Evolutionary conservation across 2,888 invertebrate genomes (phyloP).

Genomic region (Epistrophella euchroma): DNA sequence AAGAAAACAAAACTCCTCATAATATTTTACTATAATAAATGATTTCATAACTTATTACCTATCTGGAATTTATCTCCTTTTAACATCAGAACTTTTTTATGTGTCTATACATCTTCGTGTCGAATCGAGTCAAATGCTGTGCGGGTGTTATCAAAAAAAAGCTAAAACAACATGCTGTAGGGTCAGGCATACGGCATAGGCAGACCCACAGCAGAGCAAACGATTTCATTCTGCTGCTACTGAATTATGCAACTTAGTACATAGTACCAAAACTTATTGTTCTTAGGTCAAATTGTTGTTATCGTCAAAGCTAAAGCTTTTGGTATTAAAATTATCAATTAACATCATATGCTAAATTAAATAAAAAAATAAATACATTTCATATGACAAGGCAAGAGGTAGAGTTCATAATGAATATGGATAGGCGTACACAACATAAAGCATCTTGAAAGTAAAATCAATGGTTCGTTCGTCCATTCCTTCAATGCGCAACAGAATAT

Average conservation of each 20-base stretch:
- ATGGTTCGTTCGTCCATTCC: constrained; percentile 38
- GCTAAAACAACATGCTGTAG: constrained; percentile 4
- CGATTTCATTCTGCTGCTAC: background rate
- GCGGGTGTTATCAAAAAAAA: constrained; percentile 28
- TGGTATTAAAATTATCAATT: background rate
- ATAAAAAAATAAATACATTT: background rate
- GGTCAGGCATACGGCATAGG: background rate
- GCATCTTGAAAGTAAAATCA: constrained; percentile 27
- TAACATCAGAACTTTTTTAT: constrained; percentile 24
- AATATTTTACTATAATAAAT: constrained; percentile 16
- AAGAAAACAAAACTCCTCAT: background rate
- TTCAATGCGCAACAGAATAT: constrained; percentile 65
- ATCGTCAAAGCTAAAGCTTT: background rate
- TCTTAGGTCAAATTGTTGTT: background rate
- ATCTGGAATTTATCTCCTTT: constrained; percentile 28
- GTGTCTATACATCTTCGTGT: constrained; percentile 32
- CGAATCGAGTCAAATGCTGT: constrained; percentile 8
- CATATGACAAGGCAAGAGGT: background rate
- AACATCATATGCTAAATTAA: constrained; percentile 3
- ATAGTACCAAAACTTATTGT: constrained; percentile 9
- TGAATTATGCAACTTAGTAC: constrained; percentile 24
- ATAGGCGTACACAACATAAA: constrained; percentile 43
- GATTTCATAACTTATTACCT: constrained; percentile 28
- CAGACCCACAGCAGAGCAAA: constrained; percentile 1
- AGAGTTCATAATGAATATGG: constrained; percentile 23